These are phyloP conservation scores for Apogon hyalosoma DNA, from an alignment of 2,797 vertebrate species.

Conservation along the genomic window DNA sequence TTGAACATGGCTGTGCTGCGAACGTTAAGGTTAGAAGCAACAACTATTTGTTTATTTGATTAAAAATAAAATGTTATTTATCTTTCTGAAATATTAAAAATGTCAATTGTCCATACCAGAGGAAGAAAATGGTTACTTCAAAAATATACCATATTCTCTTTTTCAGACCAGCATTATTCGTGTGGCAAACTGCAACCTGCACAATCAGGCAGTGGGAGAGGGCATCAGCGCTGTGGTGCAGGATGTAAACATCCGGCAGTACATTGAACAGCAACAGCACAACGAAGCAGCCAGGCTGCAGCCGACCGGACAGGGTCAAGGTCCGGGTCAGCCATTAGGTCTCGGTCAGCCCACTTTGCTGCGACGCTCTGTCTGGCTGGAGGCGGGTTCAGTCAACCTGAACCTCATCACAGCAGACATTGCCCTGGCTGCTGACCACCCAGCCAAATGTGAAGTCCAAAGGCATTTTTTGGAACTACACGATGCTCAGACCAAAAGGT, in stretches of 20 bases:
- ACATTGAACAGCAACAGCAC: constrained; percentile 89
- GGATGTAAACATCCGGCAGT: constrained; percentile 92
- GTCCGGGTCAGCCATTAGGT: constrained; percentile 72
- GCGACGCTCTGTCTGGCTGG: constrained; percentile 94
- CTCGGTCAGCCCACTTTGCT: constrained; percentile 88
- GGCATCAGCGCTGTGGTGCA: constrained; percentile 95
- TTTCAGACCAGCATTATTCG: constrained; percentile 90
- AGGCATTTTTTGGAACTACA: constrained; percentile 94
- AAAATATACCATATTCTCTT: background rate
- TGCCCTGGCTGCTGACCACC: constrained; percentile 94
- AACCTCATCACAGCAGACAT: constrained; percentile 96
- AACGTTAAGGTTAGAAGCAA: constrained; percentile 88
- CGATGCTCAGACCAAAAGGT: constrained; percentile 94
- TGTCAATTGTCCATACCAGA: too few species aligned
- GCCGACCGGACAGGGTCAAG: constrained; percentile 69
- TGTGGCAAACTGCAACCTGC: constrained; percentile 96
- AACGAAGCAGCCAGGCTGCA: constrained; percentile 74
- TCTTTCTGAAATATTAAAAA: background rate
- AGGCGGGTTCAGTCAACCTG: constrained; percentile 93
- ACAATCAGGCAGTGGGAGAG: constrained; percentile 96
- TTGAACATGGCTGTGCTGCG: constrained; percentile 96
- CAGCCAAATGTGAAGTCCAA: constrained; percentile 94
- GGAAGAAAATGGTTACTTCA: background rate
- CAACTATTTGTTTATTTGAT: background rate
- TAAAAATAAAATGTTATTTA: background rate